Evolutionary conservation across 1,140 invertebrate species (phyloP).

Genomic region (Druon quercuslanigerum): DNA sequence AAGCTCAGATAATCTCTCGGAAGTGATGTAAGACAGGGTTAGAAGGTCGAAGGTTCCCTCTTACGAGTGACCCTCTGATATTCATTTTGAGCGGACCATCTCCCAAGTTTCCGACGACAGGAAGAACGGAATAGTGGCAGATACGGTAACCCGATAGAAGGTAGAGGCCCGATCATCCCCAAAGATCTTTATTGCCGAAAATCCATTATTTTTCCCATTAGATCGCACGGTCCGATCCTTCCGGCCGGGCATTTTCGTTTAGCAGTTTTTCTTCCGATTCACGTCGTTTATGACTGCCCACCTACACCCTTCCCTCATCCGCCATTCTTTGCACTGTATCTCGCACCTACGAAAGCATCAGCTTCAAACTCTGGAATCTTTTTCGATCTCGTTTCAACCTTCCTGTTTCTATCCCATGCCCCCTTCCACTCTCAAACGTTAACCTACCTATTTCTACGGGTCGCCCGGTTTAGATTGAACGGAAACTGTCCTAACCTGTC

Average conservation of each 20-base stretch:
- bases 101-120: constrained; percentile 43
- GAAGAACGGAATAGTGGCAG: constrained; percentile 41
- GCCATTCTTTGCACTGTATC: constrained; percentile 47
- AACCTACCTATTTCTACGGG: constrained; percentile 1
- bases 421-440: not conserved
- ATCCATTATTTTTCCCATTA: constrained; percentile 76
- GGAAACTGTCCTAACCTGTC: constrained; percentile 26
- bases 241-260: constrained; percentile 72
- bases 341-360: constrained; percentile 50
- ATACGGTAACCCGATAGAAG: constrained; percentile 49
- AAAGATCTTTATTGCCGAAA: constrained; percentile 73
- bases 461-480: constrained; percentile 27
- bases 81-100: constrained; percentile 40
- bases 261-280: constrained; percentile 75
- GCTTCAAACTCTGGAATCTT: constrained; percentile 49
- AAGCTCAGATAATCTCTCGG: constrained; percentile 65
- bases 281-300: constrained; percentile 70
- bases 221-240: constrained; percentile 68
- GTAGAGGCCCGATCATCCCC: constrained; percentile 62
- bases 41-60: constrained; percentile 54
- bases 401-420: constrained; percentile 35
- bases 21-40: constrained; percentile 54
- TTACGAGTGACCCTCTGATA: constrained; percentile 26
- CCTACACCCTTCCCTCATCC: constrained; percentile 42
- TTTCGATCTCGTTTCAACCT: constrained; percentile 45